phyloP scores from a whole-genome alignment of 2,113 vertebrate species.

The Talpa occidentalis region DNA sequence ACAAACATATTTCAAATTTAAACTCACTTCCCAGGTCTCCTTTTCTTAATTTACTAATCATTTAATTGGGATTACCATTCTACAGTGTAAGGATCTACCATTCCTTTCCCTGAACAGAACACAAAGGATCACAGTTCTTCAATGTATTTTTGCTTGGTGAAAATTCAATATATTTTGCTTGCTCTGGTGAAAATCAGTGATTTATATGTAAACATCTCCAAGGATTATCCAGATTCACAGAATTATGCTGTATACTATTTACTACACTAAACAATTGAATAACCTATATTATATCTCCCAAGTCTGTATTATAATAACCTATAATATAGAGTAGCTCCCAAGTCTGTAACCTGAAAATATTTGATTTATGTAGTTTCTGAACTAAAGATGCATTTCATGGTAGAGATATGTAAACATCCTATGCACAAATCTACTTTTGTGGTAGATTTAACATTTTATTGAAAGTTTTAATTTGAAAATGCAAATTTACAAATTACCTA shows the following conservation, averaged over 20 bases:
- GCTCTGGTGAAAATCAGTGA: neutral
- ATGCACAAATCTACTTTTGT: neutral
- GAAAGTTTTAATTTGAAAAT: neutral
- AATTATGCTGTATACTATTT: neutral
- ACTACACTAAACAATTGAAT: neutral
- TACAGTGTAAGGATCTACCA: neutral
- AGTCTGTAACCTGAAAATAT: neutral
- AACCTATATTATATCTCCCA: neutral
- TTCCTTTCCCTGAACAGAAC: neutral
- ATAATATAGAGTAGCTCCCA: neutral
- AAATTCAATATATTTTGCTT: too few relatives aligned
- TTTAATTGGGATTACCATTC: neutral
- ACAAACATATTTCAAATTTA: neutral
- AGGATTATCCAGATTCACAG: neutral
- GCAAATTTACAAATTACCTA: neutral
- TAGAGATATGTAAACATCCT: neutral
- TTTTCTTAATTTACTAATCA: conserved; percentile 1
- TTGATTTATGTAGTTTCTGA: neutral
- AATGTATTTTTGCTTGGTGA: neutral
- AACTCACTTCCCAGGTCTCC: neutral
- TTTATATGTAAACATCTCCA: neutral
- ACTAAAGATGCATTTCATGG: neutral
- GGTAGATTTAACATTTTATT: neutral
- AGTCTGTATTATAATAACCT: neutral
- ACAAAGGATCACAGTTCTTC: neutral